Evolutionary conservation across 2,888 invertebrate genomes (phyloP), one percentile per base, ranked within the genome.

Genomic region (Ceraclea dissimilis): DNA sequence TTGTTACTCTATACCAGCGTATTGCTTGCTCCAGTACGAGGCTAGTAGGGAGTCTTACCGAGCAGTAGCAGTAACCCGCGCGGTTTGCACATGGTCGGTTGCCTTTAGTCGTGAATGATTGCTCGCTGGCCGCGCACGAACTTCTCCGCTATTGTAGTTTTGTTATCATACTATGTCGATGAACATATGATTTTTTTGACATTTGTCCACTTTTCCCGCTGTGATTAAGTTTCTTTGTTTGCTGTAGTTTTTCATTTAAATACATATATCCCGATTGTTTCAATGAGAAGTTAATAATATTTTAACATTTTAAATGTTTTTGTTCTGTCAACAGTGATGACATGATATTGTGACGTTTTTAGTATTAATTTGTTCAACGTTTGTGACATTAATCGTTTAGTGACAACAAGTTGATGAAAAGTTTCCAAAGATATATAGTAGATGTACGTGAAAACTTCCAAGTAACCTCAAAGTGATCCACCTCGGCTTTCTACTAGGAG

Each of bases 131-230:
- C 31, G 34, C 57, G 51, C 26, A 49, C 39, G 50, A 34, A 16
- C 34, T 26, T 26, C 31, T 39, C 39, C 39, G 39, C 4, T 39
- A 2, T n/a, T 31, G 13, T 26, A 26, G 10, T 26, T 26, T 6
- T 6, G 10, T 6, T 39, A n/a, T 39, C 13, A 16, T 48, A 13
- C 16, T 17, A 11, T 20, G 18, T 8, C 31, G 51, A 34, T 43
- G 57, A 31, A 48, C 57, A 44, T 53, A 57, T 54, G 57, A 57
- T 55, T 56, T 54, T 31, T 59, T 59, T 59, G 59, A 59, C 59
- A 55, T 53, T 56, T 59, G 48, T 55, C 46, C 18, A 22, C 22
- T 33, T 19, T 33, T 33, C 48, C 16, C 51, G 47, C 47, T 26
- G 20, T 49, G 46, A 44, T 17, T 18, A n/a, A 43, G 16, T 43